phyloP scores from a whole-genome alignment of 1,140 invertebrate species.

The Drosophila navojoa region DNA sequence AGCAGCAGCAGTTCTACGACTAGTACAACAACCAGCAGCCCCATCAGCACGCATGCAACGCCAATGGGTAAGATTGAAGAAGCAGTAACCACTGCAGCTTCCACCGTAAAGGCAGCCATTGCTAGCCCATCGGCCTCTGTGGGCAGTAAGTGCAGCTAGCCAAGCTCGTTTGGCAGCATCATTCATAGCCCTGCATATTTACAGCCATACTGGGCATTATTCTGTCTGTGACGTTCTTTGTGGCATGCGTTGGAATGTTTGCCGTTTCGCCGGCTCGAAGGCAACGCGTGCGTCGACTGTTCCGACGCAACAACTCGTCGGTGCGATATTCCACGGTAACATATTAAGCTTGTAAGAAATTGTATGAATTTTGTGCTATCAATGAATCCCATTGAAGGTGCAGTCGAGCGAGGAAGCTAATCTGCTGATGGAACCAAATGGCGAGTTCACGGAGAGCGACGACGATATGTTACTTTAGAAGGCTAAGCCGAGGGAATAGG shows the following conservation, averaged over 20 bases:
- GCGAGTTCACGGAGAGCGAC: conserved; percentile 79
- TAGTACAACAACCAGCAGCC: conserved; percentile 19
- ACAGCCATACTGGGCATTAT: conserved; percentile 72
- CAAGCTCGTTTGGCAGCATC: neutral
- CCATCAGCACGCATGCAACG: conserved; percentile 35
- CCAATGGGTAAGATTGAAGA: conserved; percentile 63
- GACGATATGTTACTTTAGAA: conserved; percentile 80
- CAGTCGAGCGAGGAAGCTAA: conserved; percentile 80
- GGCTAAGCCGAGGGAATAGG: conserved; percentile 9
- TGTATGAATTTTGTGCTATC: neutral
- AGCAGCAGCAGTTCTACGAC: conserved; percentile 15
- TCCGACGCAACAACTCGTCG: conserved; percentile 65
- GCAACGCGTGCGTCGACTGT: conserved; percentile 67
- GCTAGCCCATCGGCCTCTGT: conserved; percentile 71
- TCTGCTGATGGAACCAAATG: conserved; percentile 75
- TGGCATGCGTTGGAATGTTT: conserved; percentile 72
- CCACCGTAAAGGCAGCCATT: conserved; percentile 51
- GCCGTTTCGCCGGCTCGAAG: conserved; percentile 77
- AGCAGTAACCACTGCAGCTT: conserved; percentile 29
- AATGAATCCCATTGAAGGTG: conserved; percentile 50
- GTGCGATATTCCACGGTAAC: conserved; percentile 75
- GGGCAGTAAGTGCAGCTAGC: conserved; percentile 76
- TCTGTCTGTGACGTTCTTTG: conserved; percentile 72
- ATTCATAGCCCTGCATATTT: conserved; percentile 5
- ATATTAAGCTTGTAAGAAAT: neutral